These are phyloP conservation scores for Herminia tarsipennalis DNA, from an alignment of 2,888 invertebrate species.

Conservation along the genomic window DNA sequence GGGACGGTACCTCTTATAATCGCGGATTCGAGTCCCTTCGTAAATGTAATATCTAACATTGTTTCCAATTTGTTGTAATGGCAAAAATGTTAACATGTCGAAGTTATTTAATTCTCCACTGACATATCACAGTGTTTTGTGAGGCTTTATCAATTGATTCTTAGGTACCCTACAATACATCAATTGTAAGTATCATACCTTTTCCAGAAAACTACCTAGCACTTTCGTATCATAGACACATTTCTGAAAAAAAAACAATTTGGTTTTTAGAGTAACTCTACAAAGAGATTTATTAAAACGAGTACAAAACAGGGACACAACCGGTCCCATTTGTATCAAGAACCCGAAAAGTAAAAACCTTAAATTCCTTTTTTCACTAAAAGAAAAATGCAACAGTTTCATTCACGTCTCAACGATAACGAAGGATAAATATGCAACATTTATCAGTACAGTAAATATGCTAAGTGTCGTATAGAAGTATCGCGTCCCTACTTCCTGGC, in stretches of 20 bases:
- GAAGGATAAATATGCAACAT: conserved; percentile 73
- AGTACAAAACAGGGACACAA: background rate
- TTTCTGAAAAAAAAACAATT: background rate
- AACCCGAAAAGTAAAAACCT: conserved; percentile 15
- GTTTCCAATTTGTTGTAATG: too few species aligned
- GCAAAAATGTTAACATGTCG: too few species aligned
- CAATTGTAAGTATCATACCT: too few species aligned
- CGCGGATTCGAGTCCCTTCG: too few species aligned
- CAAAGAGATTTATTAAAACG: conserved; percentile 4
- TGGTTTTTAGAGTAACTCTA: background rate
- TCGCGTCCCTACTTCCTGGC: conserved; percentile 62
- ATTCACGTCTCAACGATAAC: conserved; percentile 69
- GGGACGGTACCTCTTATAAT: too few species aligned
- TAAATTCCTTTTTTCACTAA: conserved; percentile 42
- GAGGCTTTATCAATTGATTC: too few species aligned
- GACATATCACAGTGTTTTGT: too few species aligned
- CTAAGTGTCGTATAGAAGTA: conserved; percentile 73
- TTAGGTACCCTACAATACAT: too few species aligned
- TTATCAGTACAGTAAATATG: conserved; percentile 79
- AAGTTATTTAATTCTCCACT: too few species aligned
- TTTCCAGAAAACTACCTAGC: too few species aligned
- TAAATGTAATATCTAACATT: too few species aligned
- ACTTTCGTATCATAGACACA: too few species aligned
- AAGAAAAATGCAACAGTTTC: conserved; percentile 76
- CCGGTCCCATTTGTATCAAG: conserved; percentile 8